A percentile compares a stretch with the other conserved stretches of the same genome.
Conservation (phyloP, 2,888 invertebrate genomes). For the Chrysolina americana region DNA sequence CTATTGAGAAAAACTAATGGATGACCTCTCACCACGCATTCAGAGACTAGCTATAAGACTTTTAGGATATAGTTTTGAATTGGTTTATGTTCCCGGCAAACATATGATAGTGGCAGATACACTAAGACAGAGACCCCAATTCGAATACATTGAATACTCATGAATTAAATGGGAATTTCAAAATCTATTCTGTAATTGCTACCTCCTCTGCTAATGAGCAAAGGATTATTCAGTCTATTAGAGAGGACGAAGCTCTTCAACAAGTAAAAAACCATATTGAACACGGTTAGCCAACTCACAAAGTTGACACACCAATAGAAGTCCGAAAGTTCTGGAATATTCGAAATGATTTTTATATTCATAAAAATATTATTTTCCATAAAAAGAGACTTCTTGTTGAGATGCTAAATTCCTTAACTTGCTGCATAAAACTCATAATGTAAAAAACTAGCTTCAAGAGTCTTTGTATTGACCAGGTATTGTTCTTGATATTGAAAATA, state of each 20-base stretch:
- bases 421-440: background rate
- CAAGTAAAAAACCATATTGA: conserved; percentile 24
- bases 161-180: conserved; percentile 35
- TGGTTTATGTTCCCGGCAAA: conserved; percentile 50
- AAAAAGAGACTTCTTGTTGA: conserved; percentile 28
- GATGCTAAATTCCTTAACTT: no score
- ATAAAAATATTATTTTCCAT: conserved; percentile 32
- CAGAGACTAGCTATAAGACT: conserved; percentile 48
- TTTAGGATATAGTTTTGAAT: conserved; percentile 41
- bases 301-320: conserved; percentile 27
- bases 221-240: conserved; percentile 10
- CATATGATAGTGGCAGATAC: conserved; percentile 42
- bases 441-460: background rate
- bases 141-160: conserved; percentile 32
- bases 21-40: conserved; percentile 48
- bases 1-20: conserved; percentile 50
- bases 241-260: conserved; percentile 15
- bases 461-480: background rate
- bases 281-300: conserved; percentile 35
- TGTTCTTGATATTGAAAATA: no score
- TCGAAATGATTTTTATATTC: conserved; percentile 30
- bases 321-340: conserved; percentile 36
- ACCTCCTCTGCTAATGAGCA: conserved; percentile 33
- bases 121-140: conserved; percentile 39
- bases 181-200: conserved; percentile 32